Conservation (phyloP, 2,888 invertebrate genomes). For the Caenorhabditis sp. region DNA sequence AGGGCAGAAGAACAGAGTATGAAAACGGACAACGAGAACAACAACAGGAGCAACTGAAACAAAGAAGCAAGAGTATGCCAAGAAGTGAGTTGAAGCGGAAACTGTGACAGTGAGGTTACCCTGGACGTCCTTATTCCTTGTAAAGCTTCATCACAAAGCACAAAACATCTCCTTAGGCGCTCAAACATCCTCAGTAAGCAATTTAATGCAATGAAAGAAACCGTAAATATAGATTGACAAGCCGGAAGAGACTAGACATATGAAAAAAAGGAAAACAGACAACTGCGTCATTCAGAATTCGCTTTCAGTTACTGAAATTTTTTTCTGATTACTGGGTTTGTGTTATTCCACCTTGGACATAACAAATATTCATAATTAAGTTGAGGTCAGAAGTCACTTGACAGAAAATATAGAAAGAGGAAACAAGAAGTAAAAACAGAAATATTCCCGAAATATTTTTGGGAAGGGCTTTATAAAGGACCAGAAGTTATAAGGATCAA, state of each 20-base stretch:
- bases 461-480: too few species aligned
- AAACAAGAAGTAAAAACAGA: too few species aligned
- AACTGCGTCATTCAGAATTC: constrained; percentile 19
- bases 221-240: constrained; percentile 5
- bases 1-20: constrained; percentile 48
- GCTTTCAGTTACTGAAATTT: constrained; percentile 12
- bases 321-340: too few species aligned
- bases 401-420: too few species aligned
- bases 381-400: background rate
- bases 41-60: constrained; percentile 52
- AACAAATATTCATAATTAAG: too few species aligned
- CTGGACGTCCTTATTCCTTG: constrained; percentile 5
- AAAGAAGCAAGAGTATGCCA: constrained; percentile 70
- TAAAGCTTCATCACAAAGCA: background rate
- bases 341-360: constrained; percentile 1
- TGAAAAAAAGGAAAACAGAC: constrained; percentile 4
- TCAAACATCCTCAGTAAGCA: background rate
- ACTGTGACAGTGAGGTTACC: constrained; percentile 7
- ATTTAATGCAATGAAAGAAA: constrained; percentile 3
- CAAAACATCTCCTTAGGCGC: background rate
- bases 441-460: too few species aligned
- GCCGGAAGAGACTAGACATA: background rate
- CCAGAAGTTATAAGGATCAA: background rate
- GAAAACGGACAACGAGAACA: constrained; percentile 36
- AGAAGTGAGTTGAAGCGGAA: constrained; percentile 65